Evolutionary conservation across 2,113 vertebrate species (phyloP).

Genomic region (Lasiurus borealis): DNA sequence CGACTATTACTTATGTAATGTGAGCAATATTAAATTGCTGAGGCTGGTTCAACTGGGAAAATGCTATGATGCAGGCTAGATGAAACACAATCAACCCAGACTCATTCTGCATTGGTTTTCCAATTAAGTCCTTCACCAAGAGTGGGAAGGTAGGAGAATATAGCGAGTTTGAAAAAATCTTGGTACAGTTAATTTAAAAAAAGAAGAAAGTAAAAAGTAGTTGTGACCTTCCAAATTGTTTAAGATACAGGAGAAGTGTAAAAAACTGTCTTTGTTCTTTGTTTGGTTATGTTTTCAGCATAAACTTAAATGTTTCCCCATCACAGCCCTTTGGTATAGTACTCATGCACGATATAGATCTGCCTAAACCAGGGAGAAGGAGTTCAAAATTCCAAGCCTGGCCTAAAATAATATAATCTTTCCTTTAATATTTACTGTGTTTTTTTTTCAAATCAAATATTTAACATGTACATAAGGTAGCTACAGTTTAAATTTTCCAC

Average conservation of each 20-base stretch:
- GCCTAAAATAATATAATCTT: not conserved
- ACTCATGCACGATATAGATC: not conserved
- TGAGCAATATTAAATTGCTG: constrained; percentile 24
- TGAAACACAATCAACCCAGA: constrained; percentile 2
- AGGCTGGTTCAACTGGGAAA: constrained; percentile 42
- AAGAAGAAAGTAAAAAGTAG: not conserved
- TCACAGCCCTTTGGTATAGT: not conserved
- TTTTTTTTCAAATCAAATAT: not conserved
- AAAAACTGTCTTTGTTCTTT: constrained; percentile 8
- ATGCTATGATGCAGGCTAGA: not conserved
- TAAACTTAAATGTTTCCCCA: not conserved
- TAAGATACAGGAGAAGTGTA: not conserved
- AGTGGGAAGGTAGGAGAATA: not conserved
- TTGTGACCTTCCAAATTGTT: not conserved
- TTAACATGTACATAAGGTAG: constrained; percentile 7
- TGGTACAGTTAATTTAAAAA: constrained; percentile 3
- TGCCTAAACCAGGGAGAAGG: not conserved
- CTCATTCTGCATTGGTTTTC: constrained; percentile 42
- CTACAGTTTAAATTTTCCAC: not conserved
- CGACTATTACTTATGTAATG: not conserved
- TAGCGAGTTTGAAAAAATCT: constrained; percentile 21
- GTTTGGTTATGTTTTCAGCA: not conserved
- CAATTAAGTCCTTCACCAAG: not conserved
- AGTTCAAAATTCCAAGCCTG: not conserved
- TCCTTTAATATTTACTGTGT: not conserved